A percentile compares a stretch with the other conserved stretches of the same genome.
phyloP scores from a whole-genome alignment of 2,113 vertebrate species.

The Arvicanthis niloticus region DNA sequence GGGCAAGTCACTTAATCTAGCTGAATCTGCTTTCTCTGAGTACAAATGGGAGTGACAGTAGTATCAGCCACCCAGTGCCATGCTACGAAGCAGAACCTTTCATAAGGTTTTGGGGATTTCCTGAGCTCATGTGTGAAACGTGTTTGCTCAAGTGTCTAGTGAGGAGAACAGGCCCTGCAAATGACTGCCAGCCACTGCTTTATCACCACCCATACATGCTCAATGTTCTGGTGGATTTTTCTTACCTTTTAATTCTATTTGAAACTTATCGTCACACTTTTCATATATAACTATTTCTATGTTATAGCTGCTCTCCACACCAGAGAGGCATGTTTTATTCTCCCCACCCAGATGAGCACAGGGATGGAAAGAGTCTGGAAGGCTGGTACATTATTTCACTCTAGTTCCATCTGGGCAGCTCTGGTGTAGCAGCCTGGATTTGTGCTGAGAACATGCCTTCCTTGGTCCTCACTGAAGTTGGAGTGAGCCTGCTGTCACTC shows the following conservation, averaged over 20 bases:
- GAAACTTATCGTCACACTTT: not conserved
- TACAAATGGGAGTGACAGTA: not conserved
- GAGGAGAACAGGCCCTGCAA: not conserved
- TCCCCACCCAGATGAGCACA: not conserved
- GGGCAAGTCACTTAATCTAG: not conserved
- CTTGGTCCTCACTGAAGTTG: not conserved
- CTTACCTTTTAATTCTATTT: not conserved
- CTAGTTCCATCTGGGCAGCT: rapidly evolving
- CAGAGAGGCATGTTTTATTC: not conserved
- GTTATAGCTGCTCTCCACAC: not conserved
- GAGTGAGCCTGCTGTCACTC: not conserved
- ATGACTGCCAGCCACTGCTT: not conserved
- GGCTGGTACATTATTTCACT: not conserved
- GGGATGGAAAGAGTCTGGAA: no score
- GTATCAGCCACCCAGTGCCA: no score
- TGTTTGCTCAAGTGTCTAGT: not conserved
- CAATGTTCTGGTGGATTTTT: not conserved
- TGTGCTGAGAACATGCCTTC: not conserved
- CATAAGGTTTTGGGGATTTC: not conserved
- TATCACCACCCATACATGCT: not conserved
- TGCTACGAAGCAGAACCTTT: not conserved
- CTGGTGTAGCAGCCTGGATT: not conserved
- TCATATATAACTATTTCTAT: not conserved
- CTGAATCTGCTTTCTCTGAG: not conserved
- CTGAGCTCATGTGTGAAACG: not conserved